Base-by-base conservation (phyloP, 2,113 vertebrate species). In the Nothocercus nigrocapillus region DNA sequence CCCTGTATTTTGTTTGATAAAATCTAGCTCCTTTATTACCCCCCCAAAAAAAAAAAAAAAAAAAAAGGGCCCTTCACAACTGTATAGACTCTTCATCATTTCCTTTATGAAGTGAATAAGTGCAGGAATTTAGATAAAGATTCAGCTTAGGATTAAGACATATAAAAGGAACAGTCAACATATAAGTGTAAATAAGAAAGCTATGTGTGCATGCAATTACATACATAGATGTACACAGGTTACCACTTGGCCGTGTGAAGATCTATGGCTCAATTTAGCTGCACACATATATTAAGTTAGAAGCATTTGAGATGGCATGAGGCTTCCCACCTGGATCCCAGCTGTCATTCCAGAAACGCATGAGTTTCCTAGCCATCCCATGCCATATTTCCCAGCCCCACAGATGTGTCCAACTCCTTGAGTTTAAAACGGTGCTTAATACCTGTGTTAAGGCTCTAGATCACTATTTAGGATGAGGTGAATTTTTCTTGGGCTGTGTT, bases 361-460 rank as follows among this genome's bases (percentile, higher is more conserved):
- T 53, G 49, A 70, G 20, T n/a, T 82, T 49, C 21, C 7, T n/a
- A 58, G 22, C 38, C 76, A 44, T 16, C 22, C 12, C 7, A 17
- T 27, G 7, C n/a, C 32, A 2, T 51, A 45, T 58, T 70, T 87
- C 36, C 42, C 51, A 53, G 63, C 11, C 47, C 13, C 59, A 7
- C 17, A 22, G 18, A 25, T 27, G 2, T 38, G 27, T 51, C 32
- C 64, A 38, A 64, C 58, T 51, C 17, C 20, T 18, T 25, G 17
- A 25, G 21, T 22, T 25, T 58, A 38, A 82, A 87, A 59, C 58
- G 56, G 15, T 11, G 9, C 25, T 70, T 51, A 32, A 40, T 2
- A 17, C 5, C 27, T 82, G 45, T 0, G 0, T 64, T 64, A 76
- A 63, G 8, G 38, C 1, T 75, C 16, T 56, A 69, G 13, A 7